Evolutionary conservation across 2,113 vertebrate genomes (phyloP), one percentile per base, ranked within the genome.

Genomic region (Agapornis roseicollis): DNA sequence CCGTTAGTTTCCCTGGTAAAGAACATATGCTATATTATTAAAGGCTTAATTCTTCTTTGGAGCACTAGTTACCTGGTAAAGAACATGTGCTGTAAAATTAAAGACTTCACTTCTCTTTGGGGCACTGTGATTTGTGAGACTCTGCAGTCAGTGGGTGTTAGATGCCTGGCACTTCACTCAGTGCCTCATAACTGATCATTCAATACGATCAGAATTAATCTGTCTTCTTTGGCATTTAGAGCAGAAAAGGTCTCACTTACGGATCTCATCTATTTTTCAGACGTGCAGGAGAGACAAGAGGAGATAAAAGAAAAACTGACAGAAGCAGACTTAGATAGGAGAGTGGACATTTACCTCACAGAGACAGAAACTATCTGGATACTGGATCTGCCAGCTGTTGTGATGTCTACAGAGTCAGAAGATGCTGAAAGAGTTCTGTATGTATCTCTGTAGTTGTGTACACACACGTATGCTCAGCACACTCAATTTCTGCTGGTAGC

Each of bases 361-460:
- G 99, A 99, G 94, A 98, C 98, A 0, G 98, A 98, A 85, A 98
- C 93, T 9, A 66, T 99, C 42, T 97, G 96, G 74, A 60, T 99
- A 37, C 93, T 99, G 77, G 96, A 99, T 37, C 77, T 99, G 60
- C 98, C 98, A 5, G 74, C 96, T n/a, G 90, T 92, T 28, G 83
- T 95, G 27, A 19, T 98, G 89, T 98, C 98, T 37, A 73, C 89
- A 22, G 98, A 99, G 46, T 97, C 98, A 22, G 97, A 98, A 83
- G 97, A 98, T 3, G 98, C 98, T 31, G 97, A 61, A 16, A 80
- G 73, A 81, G 37, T 98, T 25, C 95, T 37, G 99, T 99, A 93
- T 46, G 98, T 97, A 49, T 37, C 4, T 4, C 7, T 2, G 85
- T 28, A 65, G 24, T 11, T 41, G 24, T 27, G n/a, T 37, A n/a